These are phyloP conservation scores for Cinara cedri DNA, from an alignment of 2,888 invertebrate genomes.

Conservation along the genomic window DNA sequence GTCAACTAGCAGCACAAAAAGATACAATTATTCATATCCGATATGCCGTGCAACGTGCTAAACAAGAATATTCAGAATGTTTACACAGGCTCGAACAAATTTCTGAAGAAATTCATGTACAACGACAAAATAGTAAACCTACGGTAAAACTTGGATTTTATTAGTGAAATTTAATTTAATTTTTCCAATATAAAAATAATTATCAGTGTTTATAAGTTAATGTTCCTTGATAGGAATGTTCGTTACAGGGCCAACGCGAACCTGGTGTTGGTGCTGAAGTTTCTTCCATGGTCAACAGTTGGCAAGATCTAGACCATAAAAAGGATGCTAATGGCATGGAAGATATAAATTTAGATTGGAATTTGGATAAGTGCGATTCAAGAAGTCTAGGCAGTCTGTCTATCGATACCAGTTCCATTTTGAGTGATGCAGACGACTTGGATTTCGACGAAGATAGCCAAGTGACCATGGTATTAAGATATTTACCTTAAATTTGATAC, in stretches of 20 bases:
- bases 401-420: conserved; percentile 65
- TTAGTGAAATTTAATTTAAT: too few species aligned
- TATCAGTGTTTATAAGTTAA: background rate
- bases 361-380: conserved; percentile 69
- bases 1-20: conserved; percentile 84
- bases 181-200: too few species aligned
- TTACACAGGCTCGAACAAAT: conserved; percentile 85
- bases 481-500: background rate
- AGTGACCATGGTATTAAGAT: conserved; percentile 39
- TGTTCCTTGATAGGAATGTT: conserved; percentile 54
- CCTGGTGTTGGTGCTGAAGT: conserved; percentile 80
- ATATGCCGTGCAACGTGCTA: conserved; percentile 78
- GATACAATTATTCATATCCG: conserved; percentile 82
- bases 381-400: conserved; percentile 67
- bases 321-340: conserved; percentile 21
- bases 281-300: conserved; percentile 55
- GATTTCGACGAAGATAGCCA: conserved; percentile 50
- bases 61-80: conserved; percentile 80
- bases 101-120: conserved; percentile 86
- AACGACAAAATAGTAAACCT: conserved; percentile 63
- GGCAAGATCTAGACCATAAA: conserved; percentile 43
- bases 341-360: conserved; percentile 66
- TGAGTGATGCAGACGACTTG: conserved; percentile 65
- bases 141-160: conserved; percentile 44
- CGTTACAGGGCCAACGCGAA: conserved; percentile 65